Evolutionary conservation across 2,113 vertebrate genomes (phyloP).

Genomic region (Aythya baeri): DNA sequence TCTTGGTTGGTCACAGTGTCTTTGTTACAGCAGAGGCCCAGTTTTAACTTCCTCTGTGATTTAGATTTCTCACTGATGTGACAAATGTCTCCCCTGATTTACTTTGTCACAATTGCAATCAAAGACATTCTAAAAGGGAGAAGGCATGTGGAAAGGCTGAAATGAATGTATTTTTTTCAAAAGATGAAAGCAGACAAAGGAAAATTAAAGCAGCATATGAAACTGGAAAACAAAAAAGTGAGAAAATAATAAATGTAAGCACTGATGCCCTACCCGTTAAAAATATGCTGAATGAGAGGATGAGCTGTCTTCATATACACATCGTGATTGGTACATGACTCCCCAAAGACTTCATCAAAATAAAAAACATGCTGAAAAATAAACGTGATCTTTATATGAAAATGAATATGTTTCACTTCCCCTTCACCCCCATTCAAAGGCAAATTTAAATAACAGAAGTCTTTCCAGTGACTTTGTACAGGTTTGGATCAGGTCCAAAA

Average conservation of each 20-base stretch:
- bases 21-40: not conserved
- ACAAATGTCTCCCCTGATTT: not conserved
- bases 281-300: slow-evolving; percentile 91
- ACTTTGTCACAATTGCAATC: not conserved
- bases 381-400: slow-evolving; percentile 65
- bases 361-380: slow-evolving; percentile 91
- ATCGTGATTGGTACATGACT: slow-evolving; percentile 86
- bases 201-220: not conserved
- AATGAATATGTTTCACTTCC: not conserved
- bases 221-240: slow-evolving; percentile 20
- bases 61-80: not conserved
- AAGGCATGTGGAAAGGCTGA: not conserved
- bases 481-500: not conserved
- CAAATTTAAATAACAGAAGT: not conserved
- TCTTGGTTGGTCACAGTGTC: not conserved
- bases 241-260: slow-evolving; percentile 43
- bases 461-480: not conserved
- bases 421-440: not conserved
- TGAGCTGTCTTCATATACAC: slow-evolving; percentile 89
- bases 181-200: not conserved
- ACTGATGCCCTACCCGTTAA: slow-evolving; percentile 82
- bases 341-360: slow-evolving; percentile 93
- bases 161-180: slow-evolving; percentile 30
- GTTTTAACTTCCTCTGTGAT: not conserved
- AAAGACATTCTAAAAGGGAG: not conserved